phyloP scores from a whole-genome alignment of 2,797 vertebrate genomes.

The Buphagus erythrorhynchus region DNA sequence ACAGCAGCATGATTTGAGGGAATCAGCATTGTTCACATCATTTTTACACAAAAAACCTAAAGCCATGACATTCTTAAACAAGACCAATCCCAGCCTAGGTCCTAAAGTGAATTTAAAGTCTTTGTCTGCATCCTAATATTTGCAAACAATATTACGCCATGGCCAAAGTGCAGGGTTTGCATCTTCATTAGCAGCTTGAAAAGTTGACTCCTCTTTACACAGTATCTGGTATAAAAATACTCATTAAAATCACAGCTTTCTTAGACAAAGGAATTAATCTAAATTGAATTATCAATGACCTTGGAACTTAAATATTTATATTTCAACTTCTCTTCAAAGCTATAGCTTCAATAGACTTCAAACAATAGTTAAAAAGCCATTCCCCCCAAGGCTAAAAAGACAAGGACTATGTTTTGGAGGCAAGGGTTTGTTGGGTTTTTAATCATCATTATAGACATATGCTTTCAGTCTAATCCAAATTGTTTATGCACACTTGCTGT shows the following conservation, averaged over 20 bases:
- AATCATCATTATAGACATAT: background rate
- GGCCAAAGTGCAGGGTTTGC: background rate
- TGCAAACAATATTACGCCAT: background rate
- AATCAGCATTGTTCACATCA: background rate
- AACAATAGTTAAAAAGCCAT: background rate
- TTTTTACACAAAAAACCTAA: background rate
- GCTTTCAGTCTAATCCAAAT: background rate
- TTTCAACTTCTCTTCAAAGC: slow-evolving; percentile 30
- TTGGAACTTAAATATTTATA: background rate
- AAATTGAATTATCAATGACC: slow-evolving; percentile 19
- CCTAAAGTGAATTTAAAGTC: background rate
- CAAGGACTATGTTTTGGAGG: background rate
- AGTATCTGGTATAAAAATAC: background rate
- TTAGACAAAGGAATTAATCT: slow-evolving; percentile 29
- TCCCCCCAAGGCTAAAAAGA: background rate
- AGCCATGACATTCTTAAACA: background rate
- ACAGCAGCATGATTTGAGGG: background rate
- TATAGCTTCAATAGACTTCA: background rate
- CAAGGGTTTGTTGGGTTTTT: background rate
- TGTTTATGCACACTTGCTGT: background rate
- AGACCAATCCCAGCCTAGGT: background rate
- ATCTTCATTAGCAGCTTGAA: background rate
- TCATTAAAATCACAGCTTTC: background rate
- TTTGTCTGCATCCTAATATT: background rate
- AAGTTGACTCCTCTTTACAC: background rate